A percentile compares a stretch with the other conserved stretches of the same genome.
Conservation (phyloP, 2,113 vertebrate genomes). For the Clarias macrocephalus region DNA sequence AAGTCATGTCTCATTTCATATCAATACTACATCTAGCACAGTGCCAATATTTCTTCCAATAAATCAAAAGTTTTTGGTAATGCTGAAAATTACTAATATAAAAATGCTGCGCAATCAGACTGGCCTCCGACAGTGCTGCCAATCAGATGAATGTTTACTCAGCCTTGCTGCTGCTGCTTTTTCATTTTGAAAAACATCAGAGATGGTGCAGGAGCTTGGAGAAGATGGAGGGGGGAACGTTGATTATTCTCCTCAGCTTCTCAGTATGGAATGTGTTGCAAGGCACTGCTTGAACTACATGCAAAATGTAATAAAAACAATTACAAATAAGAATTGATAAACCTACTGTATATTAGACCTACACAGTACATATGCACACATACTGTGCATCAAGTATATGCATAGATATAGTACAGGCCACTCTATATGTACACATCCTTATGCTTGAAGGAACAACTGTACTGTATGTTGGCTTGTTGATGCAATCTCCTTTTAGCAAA, state of each 20-base stretch:
- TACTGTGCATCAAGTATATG: not conserved
- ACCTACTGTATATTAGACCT: not conserved
- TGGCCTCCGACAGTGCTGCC: conserved; percentile 73
- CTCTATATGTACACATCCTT: not conserved
- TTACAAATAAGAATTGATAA: not conserved
- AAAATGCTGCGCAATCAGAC: conserved; percentile 75
- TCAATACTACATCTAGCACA: not conserved
- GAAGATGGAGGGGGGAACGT: conserved; percentile 64
- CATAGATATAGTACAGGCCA: not conserved
- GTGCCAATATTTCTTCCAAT: conserved; percentile 22
- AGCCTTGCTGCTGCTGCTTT: conserved; percentile 61
- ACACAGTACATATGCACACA: not conserved
- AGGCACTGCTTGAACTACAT: conserved; percentile 33
- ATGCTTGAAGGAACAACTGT: not conserved
- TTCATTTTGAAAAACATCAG: conserved; percentile 71
- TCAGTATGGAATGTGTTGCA: conserved; percentile 34
- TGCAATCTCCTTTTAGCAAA: not conserved
- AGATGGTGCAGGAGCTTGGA: conserved; percentile 63
- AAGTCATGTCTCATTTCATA: not conserved
- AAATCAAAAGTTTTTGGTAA: conserved; percentile 42
- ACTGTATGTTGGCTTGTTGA: not conserved
- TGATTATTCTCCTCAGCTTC: conserved; percentile 63
- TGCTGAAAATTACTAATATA: conserved; percentile 55
- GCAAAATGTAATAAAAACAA: not conserved
- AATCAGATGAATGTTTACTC: conserved; percentile 74